These are phyloP conservation scores for Lysandra coridon DNA, from an alignment of 2,888 invertebrate genomes.

Conservation along the genomic window DNA sequence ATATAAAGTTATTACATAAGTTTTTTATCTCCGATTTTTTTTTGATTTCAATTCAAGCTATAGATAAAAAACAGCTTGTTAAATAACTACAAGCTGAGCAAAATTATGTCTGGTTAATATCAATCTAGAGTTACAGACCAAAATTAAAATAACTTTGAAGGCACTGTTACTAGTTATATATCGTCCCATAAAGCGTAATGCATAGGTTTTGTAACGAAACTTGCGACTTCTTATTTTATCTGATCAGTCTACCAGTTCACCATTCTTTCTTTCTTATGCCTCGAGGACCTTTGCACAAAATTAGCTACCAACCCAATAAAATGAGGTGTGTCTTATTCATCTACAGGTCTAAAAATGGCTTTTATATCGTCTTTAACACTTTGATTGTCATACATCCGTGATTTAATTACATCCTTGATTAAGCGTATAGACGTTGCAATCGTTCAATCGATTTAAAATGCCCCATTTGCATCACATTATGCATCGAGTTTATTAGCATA, in stretches of 20 bases:
- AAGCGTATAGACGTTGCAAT: constrained; percentile 6
- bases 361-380: neutral
- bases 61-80: too few relatives aligned
- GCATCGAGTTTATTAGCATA: constrained; percentile 24
- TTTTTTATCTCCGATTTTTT: too few relatives aligned
- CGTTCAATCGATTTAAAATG: constrained; percentile 2
- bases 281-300: neutral
- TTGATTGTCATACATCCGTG: constrained; percentile 19
- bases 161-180: too few relatives aligned
- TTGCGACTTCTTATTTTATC: too few relatives aligned
- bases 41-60: too few relatives aligned
- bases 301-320: neutral
- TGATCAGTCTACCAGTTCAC: too few relatives aligned
- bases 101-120: too few relatives aligned
- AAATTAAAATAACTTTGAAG: too few relatives aligned
- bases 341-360: neutral
- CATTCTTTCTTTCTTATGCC: neutral
- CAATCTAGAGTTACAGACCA: too few relatives aligned
- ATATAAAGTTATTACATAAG: neutral
- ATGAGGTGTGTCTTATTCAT: neutral
- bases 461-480: constrained; percentile 27
- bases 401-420: constrained; percentile 27
- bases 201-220: too few relatives aligned
- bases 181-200: too few relatives aligned
- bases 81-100: too few relatives aligned